Base-by-base conservation (phyloP, 2,888 invertebrate species). In the Notocelia uddmanniana region DNA sequence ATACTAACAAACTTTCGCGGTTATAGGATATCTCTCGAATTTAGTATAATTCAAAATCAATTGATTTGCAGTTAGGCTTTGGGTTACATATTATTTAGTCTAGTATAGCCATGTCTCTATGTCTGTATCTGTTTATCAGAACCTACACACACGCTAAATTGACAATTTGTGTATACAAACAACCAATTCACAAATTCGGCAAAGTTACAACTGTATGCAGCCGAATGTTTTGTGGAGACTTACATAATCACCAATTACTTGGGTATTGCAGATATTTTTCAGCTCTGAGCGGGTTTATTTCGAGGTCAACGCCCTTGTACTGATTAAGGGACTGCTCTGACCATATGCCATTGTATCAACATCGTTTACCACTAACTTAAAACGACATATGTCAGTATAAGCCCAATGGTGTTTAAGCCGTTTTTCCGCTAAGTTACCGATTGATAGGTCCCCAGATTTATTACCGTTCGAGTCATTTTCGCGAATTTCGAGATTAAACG, bases 231-330 rank as follows among this genome's bases (percentile, higher is more conserved):
- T 52, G 52, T 15, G n/a, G 52, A 31, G 45, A 19, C 5, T 54
- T 64, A 64, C 54, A n/a, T 52, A 64, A 37, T 23, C 52, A 23
- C 21, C 78, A 77, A 79, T 78, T 78, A 78, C 73, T 63, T n/a
- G 45, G 15, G 37, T 48, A 58, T 62, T 73, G 72, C 73, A 75
- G 68, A 76, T 67, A 74, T 77, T 78, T 62, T 77, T 77, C 77
- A 74, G 76, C 73, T 68, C 75, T 75, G 72, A 69, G 76, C 74
- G 74, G 75, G 71, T 74, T 76, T 75, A 73, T 74, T 70, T 63
- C 69, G 21, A 74, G 79, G 78, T 77, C 66, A 77, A 77, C 69
- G 78, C 73, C 74, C 77, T 75, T 67, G 57, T 31, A 54, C 70
- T 75, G 77, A 79, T 78, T 78, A 78, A 77, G 74, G 71, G 45